Base-by-base conservation (phyloP, 2,888 invertebrate species). In the Invenusta paracnida region DNA sequence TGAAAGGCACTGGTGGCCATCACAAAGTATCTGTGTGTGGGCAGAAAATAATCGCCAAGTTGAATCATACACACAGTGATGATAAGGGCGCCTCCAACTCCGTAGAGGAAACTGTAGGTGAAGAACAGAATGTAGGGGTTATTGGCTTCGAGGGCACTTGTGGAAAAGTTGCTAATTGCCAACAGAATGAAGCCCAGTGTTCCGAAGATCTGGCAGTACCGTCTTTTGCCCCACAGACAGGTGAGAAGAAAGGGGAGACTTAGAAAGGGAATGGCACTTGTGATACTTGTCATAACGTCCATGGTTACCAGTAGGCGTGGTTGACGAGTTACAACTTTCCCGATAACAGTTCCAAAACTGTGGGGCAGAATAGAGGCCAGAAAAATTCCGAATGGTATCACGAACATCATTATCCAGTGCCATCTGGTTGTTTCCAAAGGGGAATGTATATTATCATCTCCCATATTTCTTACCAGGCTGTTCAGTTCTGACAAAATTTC, bases 341-440 rank as follows among this genome's bases (percentile, higher is more conserved):
- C 85, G 17, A 85, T 84, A 11, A 84, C 23, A n/a, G 85, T 85
- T 30, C 85, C 85, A 17, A 85, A 85, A 85, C 85, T 85, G 17
- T 85, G 85, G 13, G 85, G 85, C 11, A 85, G 25, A 0, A 48
- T 23, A n/a, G 83, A 82, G 23, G 83, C 85, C 0, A 85, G n/a
- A 0, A 85, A 13, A 13, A 48, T 85, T 17, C 29, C 30, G 25
- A 85, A 30, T 31, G 85, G 23, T 11, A 48, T 84, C n/a, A 29
- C 85, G 29, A 85, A n/a, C n/a, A n/a, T n/a, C n/a, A n/a, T n/a
- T n/a, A n/a, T n/a, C n/a, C n/a, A n/a, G n/a, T n/a, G n/a, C n/a
- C n/a, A n/a, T n/a, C n/a, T n/a, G n/a, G n/a, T n/a, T n/a, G n/a
- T n/a, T n/a, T n/a, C n/a, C n/a, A n/a, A n/a, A n/a, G n/a, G n/a